Percentiles rank a stretch among this genome's conserved stretches.
Conservation (phyloP, 2,888 invertebrate species). For the Trissolcus brochymenae region DNA sequence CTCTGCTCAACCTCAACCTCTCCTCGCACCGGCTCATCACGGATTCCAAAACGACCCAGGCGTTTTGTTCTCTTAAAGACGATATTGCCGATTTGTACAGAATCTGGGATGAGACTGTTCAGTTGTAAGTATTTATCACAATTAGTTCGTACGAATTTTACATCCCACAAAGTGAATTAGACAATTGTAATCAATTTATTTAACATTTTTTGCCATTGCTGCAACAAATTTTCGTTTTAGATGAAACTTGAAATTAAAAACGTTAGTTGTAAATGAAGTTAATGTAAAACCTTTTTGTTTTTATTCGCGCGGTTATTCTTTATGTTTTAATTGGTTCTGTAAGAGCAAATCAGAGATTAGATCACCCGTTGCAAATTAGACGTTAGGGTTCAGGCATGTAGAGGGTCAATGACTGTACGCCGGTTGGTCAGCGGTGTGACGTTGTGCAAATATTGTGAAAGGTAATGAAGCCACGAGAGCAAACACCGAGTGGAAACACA, state of each 20-base stretch:
- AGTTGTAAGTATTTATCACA: constrained; percentile 78
- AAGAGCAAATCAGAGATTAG: constrained; percentile 15
- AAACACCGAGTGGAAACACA: constrained; percentile 63
- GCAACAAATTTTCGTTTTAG: too few relatives aligned
- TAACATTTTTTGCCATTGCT: too few relatives aligned
- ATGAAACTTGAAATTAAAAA: not conserved
- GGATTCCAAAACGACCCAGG: constrained; percentile 78
- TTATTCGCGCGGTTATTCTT: too few relatives aligned
- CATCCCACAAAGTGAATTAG: too few relatives aligned
- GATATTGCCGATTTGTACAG: constrained; percentile 83
- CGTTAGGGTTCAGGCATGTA: constrained; percentile 17
- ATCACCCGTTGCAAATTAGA: too few relatives aligned
- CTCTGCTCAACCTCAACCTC: constrained; percentile 81
- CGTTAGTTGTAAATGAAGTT: too few relatives aligned
- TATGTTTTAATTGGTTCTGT: not conserved
- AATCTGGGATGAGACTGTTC: constrained; percentile 84
- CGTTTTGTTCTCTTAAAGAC: constrained; percentile 79
- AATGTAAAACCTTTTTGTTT: too few relatives aligned
- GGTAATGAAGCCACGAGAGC: constrained; percentile 74
- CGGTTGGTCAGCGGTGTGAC: constrained; percentile 63
- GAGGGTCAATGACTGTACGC: constrained; percentile 46
- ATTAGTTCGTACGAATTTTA: too few relatives aligned
- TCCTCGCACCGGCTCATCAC: constrained; percentile 79
- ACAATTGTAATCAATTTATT: too few relatives aligned
- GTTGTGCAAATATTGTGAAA: constrained; percentile 75